phyloP scores from a whole-genome alignment of 2,797 vertebrate genomes.

The Hemitrygon akajei region DNA sequence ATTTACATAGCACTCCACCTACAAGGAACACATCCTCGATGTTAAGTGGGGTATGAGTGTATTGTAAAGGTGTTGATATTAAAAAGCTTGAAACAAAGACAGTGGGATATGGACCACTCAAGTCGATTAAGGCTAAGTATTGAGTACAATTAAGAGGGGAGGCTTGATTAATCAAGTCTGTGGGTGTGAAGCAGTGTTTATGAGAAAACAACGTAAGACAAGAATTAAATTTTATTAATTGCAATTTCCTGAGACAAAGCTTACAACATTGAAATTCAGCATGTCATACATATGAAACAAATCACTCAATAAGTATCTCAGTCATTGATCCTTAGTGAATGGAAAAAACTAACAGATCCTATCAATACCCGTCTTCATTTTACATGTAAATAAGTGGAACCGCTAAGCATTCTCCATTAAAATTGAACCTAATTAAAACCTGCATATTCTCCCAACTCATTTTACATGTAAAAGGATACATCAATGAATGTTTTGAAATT shows the following conservation, averaged over 20 bases:
- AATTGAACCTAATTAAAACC: neutral
- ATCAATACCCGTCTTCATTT: neutral
- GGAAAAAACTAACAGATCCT: neutral
- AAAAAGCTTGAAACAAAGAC: too few relatives aligned
- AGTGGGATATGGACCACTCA: too few relatives aligned
- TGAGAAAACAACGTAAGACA: too few relatives aligned
- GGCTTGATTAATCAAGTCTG: too few relatives aligned
- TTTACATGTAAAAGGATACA: neutral
- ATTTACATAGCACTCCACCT: too few relatives aligned
- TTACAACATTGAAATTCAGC: neutral
- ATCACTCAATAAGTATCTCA: neutral
- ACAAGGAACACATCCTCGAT: too few relatives aligned
- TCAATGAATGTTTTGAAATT: neutral
- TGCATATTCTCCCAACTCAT: too few relatives aligned
- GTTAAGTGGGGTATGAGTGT: too few relatives aligned
- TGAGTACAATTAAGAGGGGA: too few relatives aligned
- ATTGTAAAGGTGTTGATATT: too few relatives aligned
- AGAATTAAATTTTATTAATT: neutral
- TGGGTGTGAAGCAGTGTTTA: too few relatives aligned
- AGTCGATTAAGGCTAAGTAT: too few relatives aligned
- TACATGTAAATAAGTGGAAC: neutral
- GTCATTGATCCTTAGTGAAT: neutral
- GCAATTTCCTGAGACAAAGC: neutral
- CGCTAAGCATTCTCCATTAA: neutral
- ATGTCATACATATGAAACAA: neutral